Conservation (phyloP, 2,113 vertebrate genomes). For the Excalfactoria chinensis region DNA sequence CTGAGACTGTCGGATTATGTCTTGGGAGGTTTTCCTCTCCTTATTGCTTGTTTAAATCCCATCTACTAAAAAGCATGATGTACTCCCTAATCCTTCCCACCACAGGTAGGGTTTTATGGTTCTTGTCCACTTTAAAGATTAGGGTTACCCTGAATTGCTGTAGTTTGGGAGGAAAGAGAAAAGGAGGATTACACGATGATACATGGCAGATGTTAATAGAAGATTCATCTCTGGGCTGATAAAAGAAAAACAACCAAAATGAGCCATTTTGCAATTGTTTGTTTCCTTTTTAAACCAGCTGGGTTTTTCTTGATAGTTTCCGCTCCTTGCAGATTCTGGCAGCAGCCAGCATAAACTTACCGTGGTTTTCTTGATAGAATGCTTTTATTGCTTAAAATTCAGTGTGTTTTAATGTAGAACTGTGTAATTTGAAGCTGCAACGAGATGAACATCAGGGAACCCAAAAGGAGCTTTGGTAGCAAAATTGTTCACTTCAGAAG, state of each 20-base stretch:
- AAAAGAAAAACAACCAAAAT: slow-evolving; percentile 62
- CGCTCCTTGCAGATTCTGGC: neutral
- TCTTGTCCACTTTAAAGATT: slow-evolving; percentile 86
- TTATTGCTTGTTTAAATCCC: slow-evolving; percentile 77
- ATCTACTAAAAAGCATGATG: slow-evolving; percentile 74
- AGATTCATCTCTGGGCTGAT: slow-evolving; percentile 56
- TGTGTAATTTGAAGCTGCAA: neutral
- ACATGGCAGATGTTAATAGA: slow-evolving; percentile 74
- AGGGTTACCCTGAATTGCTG: slow-evolving; percentile 74
- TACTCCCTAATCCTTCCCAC: slow-evolving; percentile 78
- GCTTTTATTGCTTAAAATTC: neutral
- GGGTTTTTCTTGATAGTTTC: neutral
- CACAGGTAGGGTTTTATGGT: slow-evolving; percentile 80
- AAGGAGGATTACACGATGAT: slow-evolving; percentile 75
- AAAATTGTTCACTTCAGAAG: neutral
- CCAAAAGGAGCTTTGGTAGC: neutral
- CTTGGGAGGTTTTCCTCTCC: slow-evolving; percentile 81
- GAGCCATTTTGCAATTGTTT: slow-evolving; percentile 54
- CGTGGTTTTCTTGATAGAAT: neutral
- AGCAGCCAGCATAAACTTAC: neutral
- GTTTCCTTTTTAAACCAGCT: slow-evolving; percentile 35
- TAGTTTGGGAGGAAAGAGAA: slow-evolving; percentile 58
- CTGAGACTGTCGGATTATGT: slow-evolving; percentile 79
- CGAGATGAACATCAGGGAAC: neutral
- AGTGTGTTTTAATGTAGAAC: fast-evolving